Base-by-base conservation (phyloP, 2,797 vertebrate genomes). In the Neostethus bicornis region DNA sequence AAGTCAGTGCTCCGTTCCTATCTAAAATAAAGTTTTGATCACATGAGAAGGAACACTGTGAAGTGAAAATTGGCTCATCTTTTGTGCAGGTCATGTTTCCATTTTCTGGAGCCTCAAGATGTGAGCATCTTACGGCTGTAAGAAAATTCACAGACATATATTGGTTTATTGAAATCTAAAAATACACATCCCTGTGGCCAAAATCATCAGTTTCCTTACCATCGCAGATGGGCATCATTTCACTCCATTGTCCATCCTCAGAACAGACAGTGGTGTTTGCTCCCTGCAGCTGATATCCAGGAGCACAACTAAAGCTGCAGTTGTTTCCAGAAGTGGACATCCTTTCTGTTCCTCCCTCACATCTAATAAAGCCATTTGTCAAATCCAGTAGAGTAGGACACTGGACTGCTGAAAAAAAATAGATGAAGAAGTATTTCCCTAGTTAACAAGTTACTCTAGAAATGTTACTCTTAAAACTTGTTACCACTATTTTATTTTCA, bases 41-140 rank as follows among this genome's bases (percentile, higher is more conserved):
- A 11, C 94, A 95, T 20, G 58, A 79, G 80, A 95, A 93, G 32
- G 44, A 74, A 61, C 94, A 95, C 59, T 69, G 56, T 1, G 92
- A 83, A 48, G 34, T 84, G 73, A 86, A 90, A 9, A 76, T 60
- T 23, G 49, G 76, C 7, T 70, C 67, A 6, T 21, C 28, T 42
- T 86, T 67, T 5, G 83, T 87, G 24, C 94, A 94, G 79, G 52
- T 91, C 25, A 90, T 63, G 1, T 24, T 9, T 16, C 84, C 65
- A 0, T 90, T 85, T n/a, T 49, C 41, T 4, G 89, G 87, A 31
- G 37, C 57, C 45, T 82, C 68, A 24, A 90, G 77, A 21, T 44
- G 5, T 0, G 67, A 69, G 50, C 92, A 93, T 23, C 26, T 75
- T 16, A 90, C 66, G 7, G 35, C 90, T 93, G 75, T 24, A 51